Evolutionary conservation across 2,113 vertebrate genomes (phyloP).

Genomic region (Ameiurus melas): DNA sequence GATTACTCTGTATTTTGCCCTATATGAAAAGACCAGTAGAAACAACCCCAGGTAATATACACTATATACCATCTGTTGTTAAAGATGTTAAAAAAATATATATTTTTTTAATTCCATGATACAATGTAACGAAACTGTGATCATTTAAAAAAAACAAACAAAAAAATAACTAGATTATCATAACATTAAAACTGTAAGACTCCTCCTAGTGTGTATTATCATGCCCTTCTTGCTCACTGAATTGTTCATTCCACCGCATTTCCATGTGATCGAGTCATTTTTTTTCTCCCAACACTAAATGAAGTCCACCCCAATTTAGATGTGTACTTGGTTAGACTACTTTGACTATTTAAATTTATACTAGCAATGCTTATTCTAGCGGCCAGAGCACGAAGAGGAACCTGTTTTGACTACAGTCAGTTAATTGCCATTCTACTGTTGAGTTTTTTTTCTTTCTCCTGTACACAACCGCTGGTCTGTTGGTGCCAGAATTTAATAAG

Average conservation of each 20-base stretch:
- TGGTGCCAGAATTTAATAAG: slow-evolving; percentile 58
- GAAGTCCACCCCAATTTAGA: not conserved
- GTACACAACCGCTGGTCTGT: slow-evolving; percentile 27
- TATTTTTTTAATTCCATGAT: not conserved
- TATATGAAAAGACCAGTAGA: not conserved
- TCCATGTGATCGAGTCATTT: not conserved
- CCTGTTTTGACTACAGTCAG: not conserved
- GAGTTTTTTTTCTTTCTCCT: not conserved
- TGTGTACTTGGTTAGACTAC: not conserved
- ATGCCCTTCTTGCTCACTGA: not conserved
- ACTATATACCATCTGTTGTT: too few relatives aligned
- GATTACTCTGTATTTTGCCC: not conserved
- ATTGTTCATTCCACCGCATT: not conserved
- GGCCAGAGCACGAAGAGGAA: not conserved
- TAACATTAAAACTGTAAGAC: not conserved
- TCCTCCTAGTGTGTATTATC: not conserved
- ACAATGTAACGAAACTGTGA: not conserved
- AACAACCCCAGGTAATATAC: not conserved
- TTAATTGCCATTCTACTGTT: not conserved
- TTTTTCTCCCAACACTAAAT: not conserved
- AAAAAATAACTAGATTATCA: not conserved
- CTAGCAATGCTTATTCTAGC: not conserved
- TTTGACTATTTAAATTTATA: slow-evolving; percentile 28
- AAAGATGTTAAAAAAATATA: too few relatives aligned
- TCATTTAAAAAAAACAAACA: too few relatives aligned